These are phyloP conservation scores for Latrodectus elegans DNA, from an alignment of 2,888 invertebrate genomes.

Conservation along the genomic window DNA sequence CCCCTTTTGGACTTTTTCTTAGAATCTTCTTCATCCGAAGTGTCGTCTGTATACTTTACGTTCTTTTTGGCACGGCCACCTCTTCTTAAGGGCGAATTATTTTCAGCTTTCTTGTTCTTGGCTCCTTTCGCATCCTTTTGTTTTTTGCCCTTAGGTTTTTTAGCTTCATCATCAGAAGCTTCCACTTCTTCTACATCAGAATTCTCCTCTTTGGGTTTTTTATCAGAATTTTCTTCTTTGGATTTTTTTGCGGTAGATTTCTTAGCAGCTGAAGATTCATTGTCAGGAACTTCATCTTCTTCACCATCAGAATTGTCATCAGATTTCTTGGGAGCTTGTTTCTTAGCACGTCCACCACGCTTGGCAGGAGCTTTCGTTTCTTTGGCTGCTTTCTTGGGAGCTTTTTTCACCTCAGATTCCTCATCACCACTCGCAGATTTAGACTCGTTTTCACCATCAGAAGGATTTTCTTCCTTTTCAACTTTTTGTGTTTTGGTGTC, in stretches of 20 bases:
- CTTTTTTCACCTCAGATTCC: conserved; percentile 27
- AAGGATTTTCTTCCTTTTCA: neutral
- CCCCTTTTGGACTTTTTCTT: neutral
- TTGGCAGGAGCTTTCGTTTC: conserved; percentile 17
- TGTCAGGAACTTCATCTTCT: conserved; percentile 26
- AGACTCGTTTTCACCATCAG: neutral
- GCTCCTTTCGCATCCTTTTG: conserved; percentile 23
- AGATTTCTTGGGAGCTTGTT: neutral
- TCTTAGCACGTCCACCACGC: conserved; percentile 5
- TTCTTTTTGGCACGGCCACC: neutral
- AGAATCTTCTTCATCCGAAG: conserved; percentile 12
- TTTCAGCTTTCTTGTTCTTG: neutral
- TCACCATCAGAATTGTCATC: conserved; percentile 28
- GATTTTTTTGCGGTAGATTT: too few relatives aligned
- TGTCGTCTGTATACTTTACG: conserved; percentile 27
- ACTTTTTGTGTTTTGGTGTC: neutral
- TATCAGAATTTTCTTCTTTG: neutral
- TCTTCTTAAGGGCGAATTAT: neutral
- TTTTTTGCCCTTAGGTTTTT: conserved; percentile 8
- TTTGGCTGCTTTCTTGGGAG: conserved; percentile 25
- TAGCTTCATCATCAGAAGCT: conserved; percentile 29
- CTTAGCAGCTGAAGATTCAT: neutral
- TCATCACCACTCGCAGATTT: conserved; percentile 18
- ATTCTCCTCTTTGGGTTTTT: neutral
- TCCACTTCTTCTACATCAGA: conserved; percentile 25